These are phyloP conservation scores for Aegotheles bennettii DNA, from an alignment of 2,113 vertebrate genomes.

Conservation along the genomic window DNA sequence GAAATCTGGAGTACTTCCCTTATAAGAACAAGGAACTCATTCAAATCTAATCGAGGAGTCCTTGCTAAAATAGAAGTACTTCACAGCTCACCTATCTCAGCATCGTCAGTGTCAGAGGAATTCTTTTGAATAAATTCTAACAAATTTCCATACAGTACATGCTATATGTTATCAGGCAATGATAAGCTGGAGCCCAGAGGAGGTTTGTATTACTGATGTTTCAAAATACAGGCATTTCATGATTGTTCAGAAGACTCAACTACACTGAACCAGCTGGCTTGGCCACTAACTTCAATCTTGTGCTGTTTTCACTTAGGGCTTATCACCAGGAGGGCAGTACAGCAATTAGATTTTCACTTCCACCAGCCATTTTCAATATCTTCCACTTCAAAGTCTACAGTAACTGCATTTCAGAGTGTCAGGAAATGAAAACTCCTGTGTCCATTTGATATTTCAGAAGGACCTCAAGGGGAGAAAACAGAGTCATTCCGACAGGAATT, in stretches of 20 bases:
- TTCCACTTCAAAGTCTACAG: constrained; percentile 11
- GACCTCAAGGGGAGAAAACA: neutral
- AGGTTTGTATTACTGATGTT: neutral
- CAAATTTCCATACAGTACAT: neutral
- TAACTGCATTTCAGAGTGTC: neutral
- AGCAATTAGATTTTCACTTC: constrained; percentile 25
- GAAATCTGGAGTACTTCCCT: neutral
- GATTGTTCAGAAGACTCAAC: neutral
- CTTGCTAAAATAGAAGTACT: neutral
- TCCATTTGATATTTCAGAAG: constrained; percentile 28
- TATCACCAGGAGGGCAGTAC: neutral
- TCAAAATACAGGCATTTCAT: neutral
- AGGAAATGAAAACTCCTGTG: constrained; percentile 46
- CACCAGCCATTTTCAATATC: constrained; percentile 26
- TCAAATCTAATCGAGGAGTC: neutral
- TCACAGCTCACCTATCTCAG: neutral
- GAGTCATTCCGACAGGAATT: neutral
- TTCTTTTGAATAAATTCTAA: neutral
- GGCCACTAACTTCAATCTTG: neutral
- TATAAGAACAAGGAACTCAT: neutral
- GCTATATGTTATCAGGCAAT: neutral
- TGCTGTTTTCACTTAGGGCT: fast-evolving
- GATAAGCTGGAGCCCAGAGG: neutral
- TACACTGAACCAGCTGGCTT: neutral
- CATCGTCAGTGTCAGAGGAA: neutral